These are phyloP conservation scores for Sinonovacula constricta DNA, from an alignment of 1,140 invertebrate species.

Conservation along the genomic window DNA sequence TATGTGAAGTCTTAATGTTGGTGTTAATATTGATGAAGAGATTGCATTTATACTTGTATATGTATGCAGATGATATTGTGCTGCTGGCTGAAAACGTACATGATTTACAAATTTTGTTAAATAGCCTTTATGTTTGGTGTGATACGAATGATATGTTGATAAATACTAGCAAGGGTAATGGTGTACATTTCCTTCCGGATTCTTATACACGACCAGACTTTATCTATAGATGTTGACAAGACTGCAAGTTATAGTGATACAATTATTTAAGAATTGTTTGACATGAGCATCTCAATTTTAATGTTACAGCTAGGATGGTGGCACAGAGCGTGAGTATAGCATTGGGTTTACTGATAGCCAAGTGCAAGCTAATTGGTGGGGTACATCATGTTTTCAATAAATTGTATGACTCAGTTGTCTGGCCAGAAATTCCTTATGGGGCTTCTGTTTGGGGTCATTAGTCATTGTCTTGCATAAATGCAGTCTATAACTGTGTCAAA, in stretches of 20 bases:
- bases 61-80: constrained; percentile 52
- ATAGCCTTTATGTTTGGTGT: constrained; percentile 27
- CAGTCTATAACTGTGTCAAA: constrained; percentile 7
- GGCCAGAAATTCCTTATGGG: constrained; percentile 15
- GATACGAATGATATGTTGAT: constrained; percentile 11
- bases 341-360: constrained; percentile 29
- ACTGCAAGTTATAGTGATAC: neutral
- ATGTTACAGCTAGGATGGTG: constrained; percentile 13
- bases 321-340: constrained; percentile 26
- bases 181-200: constrained; percentile 22
- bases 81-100: constrained; percentile 29
- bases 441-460: constrained; percentile 13
- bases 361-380: constrained; percentile 5
- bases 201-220: neutral
- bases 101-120: constrained; percentile 36
- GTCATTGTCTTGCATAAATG: constrained; percentile 13
- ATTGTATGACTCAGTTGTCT: constrained; percentile 32
- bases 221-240: constrained; percentile 4
- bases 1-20: constrained; percentile 22
- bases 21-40: constrained; percentile 27
- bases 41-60: constrained; percentile 39
- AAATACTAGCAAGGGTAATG: constrained; percentile 37
- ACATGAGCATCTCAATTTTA: constrained; percentile 19
- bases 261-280: constrained; percentile 17
- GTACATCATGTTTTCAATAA: constrained; percentile 3